These are phyloP conservation scores for Spea multiplicata DNA, from an alignment of 2,113 vertebrate species.

Conservation along the genomic window DNA sequence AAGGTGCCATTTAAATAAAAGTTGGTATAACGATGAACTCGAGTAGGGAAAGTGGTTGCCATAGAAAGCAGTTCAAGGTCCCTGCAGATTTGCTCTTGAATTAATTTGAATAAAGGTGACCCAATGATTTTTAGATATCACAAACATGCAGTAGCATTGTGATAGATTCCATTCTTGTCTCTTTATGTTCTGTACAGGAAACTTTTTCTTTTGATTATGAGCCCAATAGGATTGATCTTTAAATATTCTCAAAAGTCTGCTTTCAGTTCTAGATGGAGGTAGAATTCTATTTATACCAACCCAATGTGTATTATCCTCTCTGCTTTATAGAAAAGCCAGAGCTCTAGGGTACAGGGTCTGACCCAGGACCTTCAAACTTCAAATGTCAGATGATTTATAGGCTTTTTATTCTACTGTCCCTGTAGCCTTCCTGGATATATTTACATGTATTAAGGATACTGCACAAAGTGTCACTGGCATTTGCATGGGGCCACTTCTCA, in stretches of 20 bases:
- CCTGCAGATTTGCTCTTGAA: too few species aligned
- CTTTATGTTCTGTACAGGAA: not conserved
- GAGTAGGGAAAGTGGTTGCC: too few species aligned
- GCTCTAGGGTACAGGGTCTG: not conserved
- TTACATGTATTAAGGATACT: too few species aligned
- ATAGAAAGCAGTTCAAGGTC: not conserved
- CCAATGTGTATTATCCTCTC: not conserved
- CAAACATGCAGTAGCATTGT: not conserved
- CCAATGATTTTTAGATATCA: not conserved
- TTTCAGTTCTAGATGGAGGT: not conserved
- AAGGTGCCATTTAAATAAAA: too few species aligned
- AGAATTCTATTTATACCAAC: not conserved
- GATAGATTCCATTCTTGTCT: not conserved
- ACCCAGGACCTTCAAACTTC: not conserved
- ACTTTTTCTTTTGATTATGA: too few species aligned
- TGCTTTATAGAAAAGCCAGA: not conserved
- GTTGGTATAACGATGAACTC: too few species aligned
- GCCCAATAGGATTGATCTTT: not conserved
- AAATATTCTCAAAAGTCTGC: not conserved
- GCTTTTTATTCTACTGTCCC: not conserved
- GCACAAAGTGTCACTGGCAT: too few species aligned
- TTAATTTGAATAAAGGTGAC: not conserved
- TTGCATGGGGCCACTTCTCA: too few species aligned
- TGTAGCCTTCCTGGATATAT: too few species aligned
- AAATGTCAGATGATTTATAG: not conserved